These are phyloP conservation scores for Ylistrum balloti DNA, from an alignment of 1,140 invertebrate species.

Conservation along the genomic window DNA sequence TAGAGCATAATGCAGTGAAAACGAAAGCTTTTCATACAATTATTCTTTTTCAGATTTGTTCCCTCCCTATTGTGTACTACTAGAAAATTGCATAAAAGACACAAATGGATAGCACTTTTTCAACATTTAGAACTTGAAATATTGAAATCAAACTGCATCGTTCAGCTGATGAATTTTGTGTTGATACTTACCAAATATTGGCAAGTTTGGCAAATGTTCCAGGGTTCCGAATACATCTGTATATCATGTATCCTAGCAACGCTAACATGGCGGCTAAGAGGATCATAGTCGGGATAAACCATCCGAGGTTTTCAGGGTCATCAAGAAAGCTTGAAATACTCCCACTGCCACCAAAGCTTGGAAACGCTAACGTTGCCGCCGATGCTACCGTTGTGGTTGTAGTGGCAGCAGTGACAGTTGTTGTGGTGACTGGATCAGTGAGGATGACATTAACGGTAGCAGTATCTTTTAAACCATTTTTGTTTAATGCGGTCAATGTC, in stretches of 20 bases:
- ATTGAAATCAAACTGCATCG: too few relatives aligned
- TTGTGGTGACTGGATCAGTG: conserved; percentile 43
- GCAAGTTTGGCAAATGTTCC: conserved; percentile 10
- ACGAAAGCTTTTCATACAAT: too few relatives aligned
- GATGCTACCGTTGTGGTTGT: background rate
- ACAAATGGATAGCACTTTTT: too few relatives aligned
- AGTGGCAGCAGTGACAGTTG: background rate
- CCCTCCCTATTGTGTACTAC: too few relatives aligned
- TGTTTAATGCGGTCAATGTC: conserved; percentile 48
- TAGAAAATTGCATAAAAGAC: too few relatives aligned
- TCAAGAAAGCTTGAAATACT: conserved; percentile 43
- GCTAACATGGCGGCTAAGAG: conserved; percentile 40
- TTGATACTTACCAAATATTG: background rate
- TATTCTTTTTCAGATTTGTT: too few relatives aligned
- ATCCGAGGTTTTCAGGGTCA: conserved; percentile 45
- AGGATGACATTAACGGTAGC: conserved; percentile 47
- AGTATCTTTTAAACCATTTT: background rate
- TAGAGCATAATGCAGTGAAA: too few relatives aligned
- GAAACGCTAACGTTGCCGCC: background rate
- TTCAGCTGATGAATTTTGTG: too few relatives aligned
- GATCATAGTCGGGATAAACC: conserved; percentile 58
- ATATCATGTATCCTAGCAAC: conserved; percentile 51
- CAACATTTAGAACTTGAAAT: too few relatives aligned
- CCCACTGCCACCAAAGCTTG: background rate
- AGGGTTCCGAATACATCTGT: conserved; percentile 43